A percentile compares a stretch with the other conserved stretches of the same genome.
Conservation (phyloP, 23 tunicate species). For the Trididemnum miniatum region DNA sequence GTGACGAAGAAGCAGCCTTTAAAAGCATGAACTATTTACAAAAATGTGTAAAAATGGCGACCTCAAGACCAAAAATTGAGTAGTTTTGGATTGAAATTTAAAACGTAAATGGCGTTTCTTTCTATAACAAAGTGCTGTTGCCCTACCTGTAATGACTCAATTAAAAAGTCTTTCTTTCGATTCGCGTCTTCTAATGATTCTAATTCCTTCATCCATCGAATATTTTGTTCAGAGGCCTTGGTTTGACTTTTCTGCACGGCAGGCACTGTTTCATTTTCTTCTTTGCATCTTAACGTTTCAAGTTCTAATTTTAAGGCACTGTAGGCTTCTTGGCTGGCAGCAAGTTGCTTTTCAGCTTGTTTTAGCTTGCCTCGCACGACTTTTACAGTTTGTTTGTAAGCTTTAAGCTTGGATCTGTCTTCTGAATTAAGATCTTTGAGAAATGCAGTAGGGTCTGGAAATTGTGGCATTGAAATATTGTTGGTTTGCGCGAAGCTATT, state of each 20-base stretch:
- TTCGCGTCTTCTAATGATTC: too few species aligned
- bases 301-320: not conserved
- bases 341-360: conserved; percentile 37
- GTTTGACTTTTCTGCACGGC: too few species aligned
- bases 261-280: not conserved
- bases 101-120: too few species aligned
- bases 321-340: not conserved
- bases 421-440: conserved; percentile 33
- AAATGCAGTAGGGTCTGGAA: conserved; percentile 43
- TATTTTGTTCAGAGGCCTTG: too few species aligned
- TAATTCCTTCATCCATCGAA: too few species aligned
- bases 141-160: not conserved
- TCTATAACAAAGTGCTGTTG: too few species aligned
- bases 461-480: conserved; percentile 16
- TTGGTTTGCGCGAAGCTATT: not conserved
- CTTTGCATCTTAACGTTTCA: not conserved
- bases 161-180: too few species aligned
- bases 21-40: too few species aligned
- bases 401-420: conserved; percentile 58
- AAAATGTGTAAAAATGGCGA: too few species aligned
- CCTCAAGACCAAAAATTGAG: too few species aligned
- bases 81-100: too few species aligned
- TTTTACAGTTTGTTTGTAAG: conserved; percentile 79
- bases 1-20: too few species aligned
- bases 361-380: conserved; percentile 50